Evolutionary conservation across 2,113 vertebrate genomes (phyloP), one percentile per base, ranked within the genome.

Genomic region (Paracanthobrama guichenoti): DNA sequence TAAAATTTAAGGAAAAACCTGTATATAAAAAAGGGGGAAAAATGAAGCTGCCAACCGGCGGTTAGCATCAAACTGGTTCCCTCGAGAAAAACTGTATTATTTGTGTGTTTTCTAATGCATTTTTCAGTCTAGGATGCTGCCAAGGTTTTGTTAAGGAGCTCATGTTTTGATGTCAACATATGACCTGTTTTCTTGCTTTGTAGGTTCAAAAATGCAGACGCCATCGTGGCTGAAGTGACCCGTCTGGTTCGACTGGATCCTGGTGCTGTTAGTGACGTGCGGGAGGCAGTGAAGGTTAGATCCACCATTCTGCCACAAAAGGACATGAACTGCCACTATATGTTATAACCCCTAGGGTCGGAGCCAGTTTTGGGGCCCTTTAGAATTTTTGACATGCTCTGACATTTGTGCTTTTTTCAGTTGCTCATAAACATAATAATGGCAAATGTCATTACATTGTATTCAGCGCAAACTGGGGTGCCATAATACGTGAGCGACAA

Each of bases 191-290:
- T 3, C 39, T 50, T 44, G 14, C 46, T 60, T 83, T 71, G 2
- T 88, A 99, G 98, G 90, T 99, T 99, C 92, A 99, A 98, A 91
- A 99, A 99, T 87, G 95, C 95, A n/a, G 97, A 99, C 53, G 96
- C 97, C 83, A 99, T 99, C 3, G 97, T 96, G 62, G 95, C 94
- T 6, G 98, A 99, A 89, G 98, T 99, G 88, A 99, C 98, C 4
- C 94, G 97, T 44, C 94, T 99, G 42, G 98, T 99, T 81, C 94
- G 98, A 10, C 90, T 99, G 92, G 98, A 99, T 89, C 98, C 98
- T 0, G 97, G 97, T 83, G 97, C 97, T 0, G 97, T 99, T 78
- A 97, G 96, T 35, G 96, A 99, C 0, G 92, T 99, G 4, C 97
- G 97, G 0, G 98, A 99, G 89, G 98, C 98, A 0, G 98, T 99